Evolutionary conservation across 37 sponge, comb jelly and placozoan species (phyloP).

Genomic region (Amphimedon queenslandica): DNA sequence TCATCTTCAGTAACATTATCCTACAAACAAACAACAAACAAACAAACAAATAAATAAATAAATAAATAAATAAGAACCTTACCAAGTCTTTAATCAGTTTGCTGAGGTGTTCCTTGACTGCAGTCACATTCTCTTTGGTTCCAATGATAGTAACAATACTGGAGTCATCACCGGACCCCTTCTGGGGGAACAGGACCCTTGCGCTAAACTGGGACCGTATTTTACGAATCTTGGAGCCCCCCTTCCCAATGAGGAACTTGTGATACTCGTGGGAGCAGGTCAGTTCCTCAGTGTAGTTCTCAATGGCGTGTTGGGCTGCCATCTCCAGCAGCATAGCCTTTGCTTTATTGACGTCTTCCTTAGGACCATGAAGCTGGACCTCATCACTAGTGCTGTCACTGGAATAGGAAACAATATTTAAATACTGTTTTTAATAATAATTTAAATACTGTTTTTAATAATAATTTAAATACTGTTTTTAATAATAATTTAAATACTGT

Average conservation of each 20-base stretch:
- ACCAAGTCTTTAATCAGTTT: conserved; percentile 76
- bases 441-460: too few species aligned
- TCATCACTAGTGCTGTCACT: conserved; percentile 17
- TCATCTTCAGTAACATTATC: conserved; percentile 81
- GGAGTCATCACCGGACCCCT: conserved; percentile 60
- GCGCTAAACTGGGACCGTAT: conserved; percentile 83
- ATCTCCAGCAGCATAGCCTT: conserved; percentile 66
- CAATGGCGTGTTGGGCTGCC: conserved; percentile 40
- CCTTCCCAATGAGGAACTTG: conserved; percentile 81
- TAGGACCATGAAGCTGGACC: conserved; percentile 69
- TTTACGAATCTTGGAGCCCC: conserved; percentile 80
- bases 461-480: too few species aligned
- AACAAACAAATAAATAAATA: too few species aligned
- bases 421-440: too few species aligned
- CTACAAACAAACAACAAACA: too few species aligned
- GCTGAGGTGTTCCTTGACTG: conserved; percentile 59
- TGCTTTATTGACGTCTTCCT: conserved; percentile 84
- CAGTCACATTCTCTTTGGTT: conserved; percentile 56
- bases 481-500: too few species aligned
- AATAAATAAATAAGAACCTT: not conserved
- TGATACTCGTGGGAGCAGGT: conserved; percentile 79
- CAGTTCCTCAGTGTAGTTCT: conserved; percentile 60
- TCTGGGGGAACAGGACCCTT: conserved; percentile 78
- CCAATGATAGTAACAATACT: conserved; percentile 81
- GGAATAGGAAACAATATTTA: too few species aligned